These are phyloP conservation scores for Ceyx melanurus DNA, from an alignment of 2,113 vertebrate species.

Conservation along the genomic window DNA sequence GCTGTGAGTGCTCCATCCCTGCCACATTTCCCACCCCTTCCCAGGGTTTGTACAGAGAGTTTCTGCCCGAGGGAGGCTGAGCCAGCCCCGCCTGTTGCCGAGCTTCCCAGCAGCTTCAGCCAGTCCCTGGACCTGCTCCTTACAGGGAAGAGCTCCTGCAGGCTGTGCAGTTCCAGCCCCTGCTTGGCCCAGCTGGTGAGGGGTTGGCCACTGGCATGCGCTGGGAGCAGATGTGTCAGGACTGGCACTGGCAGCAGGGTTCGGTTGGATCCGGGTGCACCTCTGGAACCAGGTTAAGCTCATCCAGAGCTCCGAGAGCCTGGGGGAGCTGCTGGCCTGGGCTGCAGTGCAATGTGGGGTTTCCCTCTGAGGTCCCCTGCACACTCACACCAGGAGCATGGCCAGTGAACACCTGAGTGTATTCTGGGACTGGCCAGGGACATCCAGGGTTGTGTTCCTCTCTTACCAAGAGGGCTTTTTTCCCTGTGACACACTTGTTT, in stretches of 20 bases:
- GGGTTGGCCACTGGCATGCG: fast-evolving
- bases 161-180: background rate
- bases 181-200: background rate
- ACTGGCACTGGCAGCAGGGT: background rate
- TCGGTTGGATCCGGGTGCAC: no score
- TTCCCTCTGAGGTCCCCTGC: background rate
- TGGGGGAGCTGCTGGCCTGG: background rate
- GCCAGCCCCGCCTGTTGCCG: background rate
- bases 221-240: background rate
- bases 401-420: fast-evolving
- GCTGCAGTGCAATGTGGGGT: background rate
- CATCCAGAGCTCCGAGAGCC: background rate
- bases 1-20: background rate
- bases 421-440: background rate
- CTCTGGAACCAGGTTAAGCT: background rate
- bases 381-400: no score
- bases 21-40: background rate
- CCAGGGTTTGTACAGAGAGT: background rate
- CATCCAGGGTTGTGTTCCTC: fast-evolving
- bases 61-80: background rate
- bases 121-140: background rate
- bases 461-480: background rate
- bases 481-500: background rate
- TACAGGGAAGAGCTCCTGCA: background rate
- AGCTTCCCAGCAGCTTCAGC: background rate